Conservation (phyloP, 2,797 vertebrate genomes). For the Liasis olivaceus region DNA sequence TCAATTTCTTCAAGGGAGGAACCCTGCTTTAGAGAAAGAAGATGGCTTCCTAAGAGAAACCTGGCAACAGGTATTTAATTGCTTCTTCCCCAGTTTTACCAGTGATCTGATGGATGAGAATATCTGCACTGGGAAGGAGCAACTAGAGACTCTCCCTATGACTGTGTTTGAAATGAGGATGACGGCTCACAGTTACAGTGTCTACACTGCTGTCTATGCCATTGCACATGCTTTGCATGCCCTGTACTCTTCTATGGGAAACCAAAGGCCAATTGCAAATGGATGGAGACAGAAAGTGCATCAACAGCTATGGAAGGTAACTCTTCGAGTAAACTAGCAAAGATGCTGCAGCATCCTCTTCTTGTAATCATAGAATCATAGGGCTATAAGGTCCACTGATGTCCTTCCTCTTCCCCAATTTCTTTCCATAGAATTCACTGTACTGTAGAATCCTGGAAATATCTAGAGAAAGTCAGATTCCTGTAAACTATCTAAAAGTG, state of each 20-base stretch:
- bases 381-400: background rate
- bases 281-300: background rate
- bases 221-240: background rate
- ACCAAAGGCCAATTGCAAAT: background rate
- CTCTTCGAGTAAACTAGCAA: background rate
- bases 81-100: background rate
- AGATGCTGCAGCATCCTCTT: background rate
- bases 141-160: background rate
- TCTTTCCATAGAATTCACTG: background rate
- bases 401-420: background rate
- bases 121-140: background rate
- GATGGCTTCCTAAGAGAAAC: background rate
- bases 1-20: background rate
- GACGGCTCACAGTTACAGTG: background rate
- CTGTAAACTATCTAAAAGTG: background rate
- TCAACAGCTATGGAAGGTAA: background rate
- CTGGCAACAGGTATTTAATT: conserved; percentile 3
- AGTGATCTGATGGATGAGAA: background rate
- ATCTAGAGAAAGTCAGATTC: too few species aligned
- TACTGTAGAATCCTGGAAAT: background rate
- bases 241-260: background rate
- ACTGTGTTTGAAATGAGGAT: background rate
- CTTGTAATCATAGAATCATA: background rate
- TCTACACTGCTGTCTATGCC: background rate
- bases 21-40: background rate